These are phyloP conservation scores for Laodelphax striatellus DNA, from an alignment of 1,140 invertebrate genomes.

Conservation along the genomic window DNA sequence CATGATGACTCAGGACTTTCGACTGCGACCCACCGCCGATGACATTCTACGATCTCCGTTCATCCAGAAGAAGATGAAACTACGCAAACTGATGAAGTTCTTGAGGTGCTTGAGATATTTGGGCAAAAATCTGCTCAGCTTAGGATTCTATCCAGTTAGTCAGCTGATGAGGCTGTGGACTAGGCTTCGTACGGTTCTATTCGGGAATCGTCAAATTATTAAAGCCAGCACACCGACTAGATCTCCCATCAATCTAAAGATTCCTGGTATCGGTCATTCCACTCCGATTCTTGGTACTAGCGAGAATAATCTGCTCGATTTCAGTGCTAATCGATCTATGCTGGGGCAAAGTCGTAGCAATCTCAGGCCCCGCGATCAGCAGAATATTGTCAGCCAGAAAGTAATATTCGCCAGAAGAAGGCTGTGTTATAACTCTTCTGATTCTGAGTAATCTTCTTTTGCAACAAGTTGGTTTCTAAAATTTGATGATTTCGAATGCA, in stretches of 20 bases:
- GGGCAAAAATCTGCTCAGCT: not conserved
- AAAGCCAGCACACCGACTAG: not conserved
- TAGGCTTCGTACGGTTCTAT: not conserved
- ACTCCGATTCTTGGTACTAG: not conserved
- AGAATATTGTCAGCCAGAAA: not conserved
- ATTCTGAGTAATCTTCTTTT: not conserved
- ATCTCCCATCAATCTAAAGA: not conserved
- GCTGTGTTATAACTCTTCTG: not conserved
- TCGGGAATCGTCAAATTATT: not conserved
- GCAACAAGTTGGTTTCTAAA: no score
- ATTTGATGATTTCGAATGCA: no score
- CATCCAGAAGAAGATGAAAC: not conserved
- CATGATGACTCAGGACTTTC: conserved; percentile 45
- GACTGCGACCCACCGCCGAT: conserved; percentile 38
- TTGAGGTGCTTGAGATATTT: not conserved
- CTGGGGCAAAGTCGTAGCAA: not conserved
- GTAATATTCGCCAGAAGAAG: not conserved
- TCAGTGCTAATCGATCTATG: not conserved
- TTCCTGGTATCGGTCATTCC: not conserved
- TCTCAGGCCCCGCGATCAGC: not conserved
- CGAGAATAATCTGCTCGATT: not conserved
- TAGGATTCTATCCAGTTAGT: not conserved
- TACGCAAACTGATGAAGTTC: not conserved
- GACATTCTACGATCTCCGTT: conserved; percentile 30
- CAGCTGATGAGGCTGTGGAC: not conserved